Evolutionary conservation across 2,888 invertebrate species (phyloP), one percentile per base, ranked within the genome.

Genomic region (Hypselothyrea guttata): DNA sequence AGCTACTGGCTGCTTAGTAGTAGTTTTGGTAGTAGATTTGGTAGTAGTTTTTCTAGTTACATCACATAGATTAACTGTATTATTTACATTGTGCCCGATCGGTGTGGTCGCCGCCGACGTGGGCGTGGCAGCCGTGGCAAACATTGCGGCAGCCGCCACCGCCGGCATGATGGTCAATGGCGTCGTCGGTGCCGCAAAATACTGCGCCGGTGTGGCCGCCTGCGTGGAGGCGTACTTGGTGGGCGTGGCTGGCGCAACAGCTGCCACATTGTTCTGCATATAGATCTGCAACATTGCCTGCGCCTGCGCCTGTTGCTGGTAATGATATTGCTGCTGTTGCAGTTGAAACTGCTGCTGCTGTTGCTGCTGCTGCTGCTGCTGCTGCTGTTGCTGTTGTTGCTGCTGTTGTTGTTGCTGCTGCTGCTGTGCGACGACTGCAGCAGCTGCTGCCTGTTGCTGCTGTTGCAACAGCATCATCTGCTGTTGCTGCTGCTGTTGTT

Each of bases 21-120:
- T 84, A 81, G 79, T 75, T n/a, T n/a, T n/a, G 72, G 79, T 81
- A 77, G 82, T 70, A 70, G 70, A 65, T 65, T 65, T 75, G 83
- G 84, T 82, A 87, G 88, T 86, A 87, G 87, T 84, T 86, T 87
- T 88, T 86, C 87, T 88, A 88, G 87, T 87, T 85, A 85, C 86
- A 83, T 86, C 88, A 87, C 87, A 86, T 89, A 88, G 88, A 89
- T 87, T 88, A 88, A 87, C 86, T 87, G 84, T 88, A 87, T 87
- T 89, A 89, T 89, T 89, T 89, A 89, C 89, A 89, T 89, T 89
- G 84, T 84, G 22, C 3, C 22, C 86, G 88, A 81, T 87, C 68
- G 87, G 85, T 46, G 87, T 85, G 18, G 86, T 85, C 47, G 82
- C 86, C 65, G 82, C 86, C 35, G 75, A 85, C 48, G 73, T 84